A percentile compares a stretch with the other conserved stretches of the same genome.
These are phyloP conservation scores for Cryptocephalus primarius DNA, from an alignment of 2,888 invertebrate genomes.

Conservation along the genomic window DNA sequence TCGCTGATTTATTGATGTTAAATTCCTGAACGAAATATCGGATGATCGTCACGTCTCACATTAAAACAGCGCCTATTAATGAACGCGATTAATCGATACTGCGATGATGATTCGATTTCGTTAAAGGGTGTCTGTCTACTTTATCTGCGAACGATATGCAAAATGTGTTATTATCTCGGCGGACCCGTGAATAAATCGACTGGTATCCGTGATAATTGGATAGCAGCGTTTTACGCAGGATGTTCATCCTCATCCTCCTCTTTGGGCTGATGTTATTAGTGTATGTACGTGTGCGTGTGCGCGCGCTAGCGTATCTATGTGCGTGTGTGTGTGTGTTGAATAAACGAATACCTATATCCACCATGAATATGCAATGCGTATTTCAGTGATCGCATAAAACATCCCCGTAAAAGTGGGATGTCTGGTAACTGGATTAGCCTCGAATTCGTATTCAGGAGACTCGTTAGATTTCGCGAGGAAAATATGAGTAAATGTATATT, in stretches of 20 bases:
- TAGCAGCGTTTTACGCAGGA: slow-evolving; percentile 21
- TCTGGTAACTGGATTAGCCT: no score
- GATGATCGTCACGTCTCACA: no score
- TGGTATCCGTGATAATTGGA: slow-evolving; percentile 26
- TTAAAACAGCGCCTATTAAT: no score
- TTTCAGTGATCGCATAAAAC: slow-evolving; percentile 30
- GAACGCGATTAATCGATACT: no score
- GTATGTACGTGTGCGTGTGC: not conserved
- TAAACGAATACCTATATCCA: slow-evolving; percentile 19
- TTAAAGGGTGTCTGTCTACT: slow-evolving; percentile 2
- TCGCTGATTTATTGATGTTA: no score
- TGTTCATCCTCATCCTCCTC: slow-evolving; percentile 1
- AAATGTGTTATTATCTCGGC: slow-evolving; percentile 14
- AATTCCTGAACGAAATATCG: no score
- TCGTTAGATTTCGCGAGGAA: no score
- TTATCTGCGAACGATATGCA: slow-evolving; percentile 14
- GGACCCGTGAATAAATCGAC: slow-evolving; percentile 20
- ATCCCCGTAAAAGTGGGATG: slow-evolving; percentile 1
- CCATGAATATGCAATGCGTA: slow-evolving; percentile 31
- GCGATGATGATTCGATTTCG: no score
- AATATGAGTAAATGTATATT: no score
- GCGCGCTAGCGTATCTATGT: slow-evolving; percentile 9
- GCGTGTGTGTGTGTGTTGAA: slow-evolving; percentile 19
- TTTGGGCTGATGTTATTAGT: not conserved
- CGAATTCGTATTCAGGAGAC: no score